Evolutionary conservation across 2,113 vertebrate genomes (phyloP).

Genomic region (Plecotus auritus): DNA sequence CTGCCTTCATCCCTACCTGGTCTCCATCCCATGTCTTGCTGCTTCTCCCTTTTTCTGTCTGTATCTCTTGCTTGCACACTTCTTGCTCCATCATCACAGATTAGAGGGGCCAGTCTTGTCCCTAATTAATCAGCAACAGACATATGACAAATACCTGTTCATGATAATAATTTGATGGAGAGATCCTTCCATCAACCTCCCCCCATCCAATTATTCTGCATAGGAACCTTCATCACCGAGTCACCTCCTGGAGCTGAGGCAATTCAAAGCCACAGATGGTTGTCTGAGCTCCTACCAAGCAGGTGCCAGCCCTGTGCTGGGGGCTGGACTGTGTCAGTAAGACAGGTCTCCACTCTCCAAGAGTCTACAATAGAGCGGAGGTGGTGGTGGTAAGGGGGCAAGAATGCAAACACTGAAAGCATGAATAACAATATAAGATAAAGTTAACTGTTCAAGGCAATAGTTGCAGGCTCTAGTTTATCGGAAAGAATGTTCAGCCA

Average conservation of each 20-base stretch:
- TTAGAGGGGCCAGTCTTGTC: neutral
- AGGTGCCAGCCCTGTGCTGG: neutral
- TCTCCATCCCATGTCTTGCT: neutral
- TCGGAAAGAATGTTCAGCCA: rapidly evolving
- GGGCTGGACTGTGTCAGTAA: neutral
- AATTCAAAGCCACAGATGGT: neutral
- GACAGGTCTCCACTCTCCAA: neutral
- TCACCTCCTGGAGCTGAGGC: neutral
- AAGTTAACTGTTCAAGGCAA: neutral
- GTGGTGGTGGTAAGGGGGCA: neutral
- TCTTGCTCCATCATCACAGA: neutral
- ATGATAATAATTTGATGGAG: neutral
- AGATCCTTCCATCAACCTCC: neutral
- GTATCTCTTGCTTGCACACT: neutral
- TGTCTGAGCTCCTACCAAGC: neutral
- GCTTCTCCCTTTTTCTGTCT: neutral
- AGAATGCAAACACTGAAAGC: neutral
- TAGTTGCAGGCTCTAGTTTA: neutral
- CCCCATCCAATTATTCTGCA: neutral
- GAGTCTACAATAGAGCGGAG: neutral
- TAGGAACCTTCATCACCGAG: neutral
- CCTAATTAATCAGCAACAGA: neutral
- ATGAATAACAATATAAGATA: neutral
- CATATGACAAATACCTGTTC: neutral
- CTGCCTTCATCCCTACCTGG: neutral